phyloP scores from a whole-genome alignment of 2,113 vertebrate species.

The Percopsis transmontana region DNA sequence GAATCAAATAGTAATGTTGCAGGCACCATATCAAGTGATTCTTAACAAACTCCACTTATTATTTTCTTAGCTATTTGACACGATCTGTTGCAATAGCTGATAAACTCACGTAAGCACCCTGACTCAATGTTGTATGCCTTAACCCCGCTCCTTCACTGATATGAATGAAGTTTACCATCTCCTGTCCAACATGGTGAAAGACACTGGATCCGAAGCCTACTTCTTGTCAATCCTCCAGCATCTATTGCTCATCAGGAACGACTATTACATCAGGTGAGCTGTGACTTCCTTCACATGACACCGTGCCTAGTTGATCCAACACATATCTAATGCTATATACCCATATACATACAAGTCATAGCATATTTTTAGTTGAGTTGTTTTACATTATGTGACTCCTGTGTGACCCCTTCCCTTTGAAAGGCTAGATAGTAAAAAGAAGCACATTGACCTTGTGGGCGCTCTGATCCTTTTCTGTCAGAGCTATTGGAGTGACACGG shows the following conservation, averaged over 20 bases:
- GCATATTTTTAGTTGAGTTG: not conserved
- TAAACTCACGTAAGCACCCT: not conserved
- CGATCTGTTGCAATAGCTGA: not conserved
- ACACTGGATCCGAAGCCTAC: conserved; percentile 89
- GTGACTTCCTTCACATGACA: not conserved
- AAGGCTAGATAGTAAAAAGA: not conserved
- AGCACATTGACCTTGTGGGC: not conserved
- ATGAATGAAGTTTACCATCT: conserved; percentile 95
- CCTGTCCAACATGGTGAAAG: conserved; percentile 95
- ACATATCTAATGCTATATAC: not conserved
- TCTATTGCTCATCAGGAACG: conserved; percentile 93
- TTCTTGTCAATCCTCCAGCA: conserved; percentile 96
- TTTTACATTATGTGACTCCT: not conserved
- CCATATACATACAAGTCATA: not conserved
- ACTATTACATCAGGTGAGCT: conserved; percentile 93
- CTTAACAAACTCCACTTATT: conserved; percentile 3
- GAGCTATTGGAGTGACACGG: not conserved
- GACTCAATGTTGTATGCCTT: conserved; percentile 73
- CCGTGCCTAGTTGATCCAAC: not conserved
- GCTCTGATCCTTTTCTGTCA: not conserved
- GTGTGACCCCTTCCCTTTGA: not conserved
- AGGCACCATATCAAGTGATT: not conserved
- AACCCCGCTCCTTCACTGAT: conserved; percentile 83
- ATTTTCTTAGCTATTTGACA: conserved; percentile 7
- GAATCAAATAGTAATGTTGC: not conserved